A percentile compares a stretch with the other conserved stretches of the same genome.
Conservation (phyloP, 2,888 invertebrate genomes). For the Hecatera dysodea region DNA sequence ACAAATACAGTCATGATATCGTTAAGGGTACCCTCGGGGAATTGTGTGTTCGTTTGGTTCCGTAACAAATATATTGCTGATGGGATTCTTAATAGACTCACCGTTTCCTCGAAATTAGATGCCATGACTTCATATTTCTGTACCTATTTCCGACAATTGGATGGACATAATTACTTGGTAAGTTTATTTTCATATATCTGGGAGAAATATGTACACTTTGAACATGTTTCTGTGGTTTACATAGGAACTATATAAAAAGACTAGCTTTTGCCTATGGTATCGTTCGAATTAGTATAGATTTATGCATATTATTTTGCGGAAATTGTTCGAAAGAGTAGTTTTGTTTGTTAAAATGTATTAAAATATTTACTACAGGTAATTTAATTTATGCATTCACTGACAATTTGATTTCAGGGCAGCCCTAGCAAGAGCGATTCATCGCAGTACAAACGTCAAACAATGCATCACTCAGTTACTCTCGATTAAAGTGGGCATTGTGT, state of each 20-base stretch:
- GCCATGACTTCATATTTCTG: constrained; percentile 27
- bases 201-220: too few relatives aligned
- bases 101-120: constrained; percentile 20
- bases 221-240: too few relatives aligned
- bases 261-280: too few relatives aligned
- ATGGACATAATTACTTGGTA: constrained; percentile 24
- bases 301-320: too few relatives aligned
- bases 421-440: neutral
- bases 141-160: neutral
- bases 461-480: neutral
- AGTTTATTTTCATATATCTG: neutral
- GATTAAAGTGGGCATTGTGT: neutral
- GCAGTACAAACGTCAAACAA: neutral
- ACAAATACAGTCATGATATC: too few relatives aligned
- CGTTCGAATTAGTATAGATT: too few relatives aligned
- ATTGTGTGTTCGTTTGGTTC: neutral
- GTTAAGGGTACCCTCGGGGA: too few relatives aligned
- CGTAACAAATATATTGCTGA: constrained; percentile 44
- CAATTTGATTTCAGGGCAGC: neutral
- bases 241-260: too few relatives aligned
- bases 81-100: constrained; percentile 30
- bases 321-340: too few relatives aligned
- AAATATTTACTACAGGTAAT: too few relatives aligned
- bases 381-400: too few relatives aligned
- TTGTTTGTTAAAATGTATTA: too few relatives aligned